Conservation (phyloP, 2,888 invertebrate genomes). For the Ariolimax columbianus region DNA sequence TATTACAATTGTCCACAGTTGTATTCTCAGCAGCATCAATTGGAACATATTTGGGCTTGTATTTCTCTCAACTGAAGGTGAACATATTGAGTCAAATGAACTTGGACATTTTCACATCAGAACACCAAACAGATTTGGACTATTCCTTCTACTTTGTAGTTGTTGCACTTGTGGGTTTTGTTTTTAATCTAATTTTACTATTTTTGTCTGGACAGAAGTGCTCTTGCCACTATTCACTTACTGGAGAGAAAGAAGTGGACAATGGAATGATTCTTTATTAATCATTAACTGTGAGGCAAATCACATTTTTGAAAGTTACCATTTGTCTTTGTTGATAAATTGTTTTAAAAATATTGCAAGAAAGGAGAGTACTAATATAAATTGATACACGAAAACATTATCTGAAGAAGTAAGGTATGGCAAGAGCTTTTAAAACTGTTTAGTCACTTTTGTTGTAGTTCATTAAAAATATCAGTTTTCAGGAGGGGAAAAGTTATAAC, state of each 20-base stretch:
- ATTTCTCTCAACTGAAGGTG: slow-evolving; percentile 87
- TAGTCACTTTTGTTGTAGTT: no score
- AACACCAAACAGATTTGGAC: slow-evolving; percentile 88
- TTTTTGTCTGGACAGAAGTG: slow-evolving; percentile 86
- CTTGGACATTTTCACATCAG: slow-evolving; percentile 89
- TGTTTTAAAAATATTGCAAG: no score
- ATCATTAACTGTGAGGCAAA: not conserved
- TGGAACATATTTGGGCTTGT: slow-evolving; percentile 90
- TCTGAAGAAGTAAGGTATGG: no score
- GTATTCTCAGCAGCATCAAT: slow-evolving; percentile 87
- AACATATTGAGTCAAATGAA: slow-evolving; percentile 91
- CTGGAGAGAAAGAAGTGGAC: slow-evolving; percentile 82
- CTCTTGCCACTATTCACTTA: slow-evolving; percentile 83
- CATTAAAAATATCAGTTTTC: no score
- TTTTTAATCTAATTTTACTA: slow-evolving; percentile 87
- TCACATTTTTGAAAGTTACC: no score
- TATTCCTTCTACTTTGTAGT: slow-evolving; percentile 93
- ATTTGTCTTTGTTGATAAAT: no score
- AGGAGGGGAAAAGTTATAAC: no score
- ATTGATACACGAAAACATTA: no score
- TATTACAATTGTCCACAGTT: slow-evolving; percentile 80
- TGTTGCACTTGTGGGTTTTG: slow-evolving; percentile 85
- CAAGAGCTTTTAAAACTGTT: no score
- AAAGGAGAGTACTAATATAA: no score
- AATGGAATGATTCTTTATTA: slow-evolving; percentile 87